Base-by-base conservation (phyloP, 2,888 invertebrate genomes). In the Spodoptera exigua region DNA sequence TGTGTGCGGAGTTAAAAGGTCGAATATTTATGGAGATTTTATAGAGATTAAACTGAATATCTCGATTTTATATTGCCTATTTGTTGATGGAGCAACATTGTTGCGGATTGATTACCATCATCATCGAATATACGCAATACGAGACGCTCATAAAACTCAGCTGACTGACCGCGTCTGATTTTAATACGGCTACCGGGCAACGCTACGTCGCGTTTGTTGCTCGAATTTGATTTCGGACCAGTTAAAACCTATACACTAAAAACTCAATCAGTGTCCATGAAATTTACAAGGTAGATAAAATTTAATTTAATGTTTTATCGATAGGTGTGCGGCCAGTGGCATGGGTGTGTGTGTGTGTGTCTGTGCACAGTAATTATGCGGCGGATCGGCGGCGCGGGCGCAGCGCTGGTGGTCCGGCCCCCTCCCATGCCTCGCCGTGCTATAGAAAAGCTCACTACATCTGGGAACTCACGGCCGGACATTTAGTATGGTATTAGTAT, bases 331-430 rank as follows among this genome's bases (percentile, higher is more conserved):
- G 76, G 69, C 64, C 84, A 83, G 83, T 82, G 83, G 85, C 81
- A 83, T 82, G 83, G 83, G 86, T 89, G 74, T 86, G 86, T 85
- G 85, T 85, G 85, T 85, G 88, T 85, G 85, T 85, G 88, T 89
- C 83, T 86, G 90, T 91, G 87, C 88, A 87, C 85, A 88, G 90
- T 94, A 93, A 94, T 94, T 94, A 94, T 92, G 92, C 90, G 90
- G 87, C 87, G 89, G 89, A 81, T 83, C 86, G 85, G 82, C 88
- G 83, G 89, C 89, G 91, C 91, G 85, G 86, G 90, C 91, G 87
- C 93, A 84, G 93, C 93, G 90, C 91, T 78, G 93, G 93, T 93
- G 93, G 93, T 93, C 93, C 84, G 82, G 71, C 75, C 78, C 82
- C 84, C 79, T 78, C 78, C 80, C 78, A 62, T 74, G 60, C 78